phyloP scores from a whole-genome alignment of 2,888 invertebrate genomes.

The Lobophora halterata region DNA sequence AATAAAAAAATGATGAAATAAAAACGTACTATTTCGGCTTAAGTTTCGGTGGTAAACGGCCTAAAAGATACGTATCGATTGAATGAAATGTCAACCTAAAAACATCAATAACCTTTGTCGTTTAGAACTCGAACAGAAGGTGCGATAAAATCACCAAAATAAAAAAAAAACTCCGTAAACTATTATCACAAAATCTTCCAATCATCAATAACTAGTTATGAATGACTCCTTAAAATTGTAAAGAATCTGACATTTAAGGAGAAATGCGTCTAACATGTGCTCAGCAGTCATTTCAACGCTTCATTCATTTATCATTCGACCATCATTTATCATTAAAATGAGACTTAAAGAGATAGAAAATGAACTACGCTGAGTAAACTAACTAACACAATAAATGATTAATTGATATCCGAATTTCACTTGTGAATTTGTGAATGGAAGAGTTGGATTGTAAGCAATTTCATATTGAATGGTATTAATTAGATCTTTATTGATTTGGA shows the following conservation, averaged over 20 bases:
- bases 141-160: constrained; percentile 31
- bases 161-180: too few relatives aligned
- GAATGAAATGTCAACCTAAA: too few relatives aligned
- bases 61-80: too few relatives aligned
- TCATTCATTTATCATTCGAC: constrained; percentile 65
- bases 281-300: constrained; percentile 67
- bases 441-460: constrained; percentile 23
- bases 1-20: too few relatives aligned
- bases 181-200: constrained; percentile 51
- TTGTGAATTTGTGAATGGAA: constrained; percentile 37
- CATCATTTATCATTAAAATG: constrained; percentile 74
- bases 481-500: constrained; percentile 34
- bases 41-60: too few relatives aligned
- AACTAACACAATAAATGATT: constrained; percentile 74
- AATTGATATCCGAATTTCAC: constrained; percentile 63
- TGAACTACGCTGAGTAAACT: constrained; percentile 73
- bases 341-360: constrained; percentile 80
- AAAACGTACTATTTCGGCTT: too few relatives aligned
- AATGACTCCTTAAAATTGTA: constrained; percentile 73
- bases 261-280: constrained; percentile 62
- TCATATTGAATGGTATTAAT: constrained; percentile 48
- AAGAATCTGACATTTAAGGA: constrained; percentile 59
- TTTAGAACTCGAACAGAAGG: too few relatives aligned
- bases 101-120: too few relatives aligned
- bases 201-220: constrained; percentile 69